Conservation (phyloP, 2,888 invertebrate genomes). For the Pristionchus japonicus region DNA sequence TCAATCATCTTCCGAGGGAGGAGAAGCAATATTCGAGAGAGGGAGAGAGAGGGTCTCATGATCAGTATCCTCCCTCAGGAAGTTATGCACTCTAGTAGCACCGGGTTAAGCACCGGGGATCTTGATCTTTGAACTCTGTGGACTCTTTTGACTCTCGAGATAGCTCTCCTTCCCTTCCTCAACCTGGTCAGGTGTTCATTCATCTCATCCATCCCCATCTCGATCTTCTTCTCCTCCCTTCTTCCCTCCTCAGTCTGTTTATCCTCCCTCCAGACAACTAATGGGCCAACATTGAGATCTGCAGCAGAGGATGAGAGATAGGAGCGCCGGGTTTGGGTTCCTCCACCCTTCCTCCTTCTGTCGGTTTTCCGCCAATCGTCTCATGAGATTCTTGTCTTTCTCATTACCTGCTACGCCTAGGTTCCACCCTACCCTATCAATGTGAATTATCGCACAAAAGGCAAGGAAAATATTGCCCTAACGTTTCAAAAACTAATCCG, state of each 20-base stretch:
- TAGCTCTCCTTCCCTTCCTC: neutral
- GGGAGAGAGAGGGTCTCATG: neutral
- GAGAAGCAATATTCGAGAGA: neutral
- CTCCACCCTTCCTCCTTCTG: too few species aligned
- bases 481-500: too few species aligned
- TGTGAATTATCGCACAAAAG: too few species aligned
- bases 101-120: neutral
- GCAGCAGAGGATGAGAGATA: neutral
- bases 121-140: neutral
- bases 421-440: neutral
- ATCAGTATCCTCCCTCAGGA: neutral
- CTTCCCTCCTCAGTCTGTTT: neutral
- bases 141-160: neutral
- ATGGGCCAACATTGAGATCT: constrained; percentile 8
- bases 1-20: neutral
- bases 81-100: constrained; percentile 23
- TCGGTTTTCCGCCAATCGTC: too few species aligned
- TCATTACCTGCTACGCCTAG: too few species aligned
- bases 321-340: neutral
- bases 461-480: too few species aligned
- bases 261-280: constrained; percentile 1
- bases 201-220: constrained; percentile 24
- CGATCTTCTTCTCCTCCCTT: neutral
- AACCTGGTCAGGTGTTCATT: constrained; percentile 39
- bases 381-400: too few species aligned